Percentiles rank a stretch among this genome's conserved stretches.
phyloP scores from a whole-genome alignment of 2,888 invertebrate species.

The Syrista parreyssii region DNA sequence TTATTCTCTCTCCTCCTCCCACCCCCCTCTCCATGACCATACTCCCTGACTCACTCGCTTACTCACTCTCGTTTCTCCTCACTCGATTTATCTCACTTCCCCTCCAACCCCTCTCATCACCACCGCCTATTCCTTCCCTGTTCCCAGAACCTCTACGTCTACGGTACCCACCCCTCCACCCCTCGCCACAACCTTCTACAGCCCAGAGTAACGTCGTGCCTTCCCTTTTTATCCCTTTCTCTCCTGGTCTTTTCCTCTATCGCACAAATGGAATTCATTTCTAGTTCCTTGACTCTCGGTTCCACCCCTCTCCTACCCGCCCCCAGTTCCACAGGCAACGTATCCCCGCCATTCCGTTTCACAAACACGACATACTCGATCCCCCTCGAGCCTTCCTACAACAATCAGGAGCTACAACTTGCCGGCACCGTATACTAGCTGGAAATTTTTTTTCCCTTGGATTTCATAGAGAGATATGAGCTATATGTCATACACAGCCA shows the following conservation, averaged over 20 bases:
- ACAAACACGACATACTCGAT: constrained; percentile 25
- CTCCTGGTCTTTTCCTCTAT: constrained; percentile 34
- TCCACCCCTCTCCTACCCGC: constrained; percentile 11
- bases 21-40: no score
- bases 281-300: constrained; percentile 50
- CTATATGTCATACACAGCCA: no score
- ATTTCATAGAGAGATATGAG: no score
- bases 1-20: neutral
- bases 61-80: constrained; percentile 11
- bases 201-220: constrained; percentile 45
- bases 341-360: constrained; percentile 30
- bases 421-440: no score
- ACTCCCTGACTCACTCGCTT: constrained; percentile 12
- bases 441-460: no score
- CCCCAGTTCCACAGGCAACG: constrained; percentile 4
- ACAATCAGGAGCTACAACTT: no score
- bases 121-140: no score
- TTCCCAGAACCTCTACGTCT: no score
- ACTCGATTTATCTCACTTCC: neutral
- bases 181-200: constrained; percentile 65
- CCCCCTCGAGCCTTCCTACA: no score
- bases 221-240: constrained; percentile 39
- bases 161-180: constrained; percentile 28
- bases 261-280: constrained; percentile 48
- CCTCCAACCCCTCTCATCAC: neutral